Evolutionary conservation across 2,113 vertebrate species (phyloP), one percentile per base, ranked within the genome.

Genomic region (Scomber scombrus): DNA sequence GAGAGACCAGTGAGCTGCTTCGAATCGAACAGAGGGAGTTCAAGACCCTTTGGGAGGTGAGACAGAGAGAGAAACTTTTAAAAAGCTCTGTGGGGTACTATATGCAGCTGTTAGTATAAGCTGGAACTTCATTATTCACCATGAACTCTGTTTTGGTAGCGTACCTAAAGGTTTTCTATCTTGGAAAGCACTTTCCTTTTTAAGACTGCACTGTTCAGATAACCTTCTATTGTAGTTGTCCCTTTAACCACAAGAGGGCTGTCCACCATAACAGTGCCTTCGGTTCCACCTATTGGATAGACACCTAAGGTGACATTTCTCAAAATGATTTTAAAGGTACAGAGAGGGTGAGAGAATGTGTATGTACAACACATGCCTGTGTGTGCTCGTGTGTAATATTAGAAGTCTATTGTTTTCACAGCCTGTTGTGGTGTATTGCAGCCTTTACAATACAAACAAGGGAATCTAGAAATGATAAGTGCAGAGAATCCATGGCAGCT

Each of bases 1-100:
- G 97, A 85, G 98, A 99, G 88, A 95, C 92, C 86, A 99, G 97
- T 0, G 98, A 99, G 70, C 96, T 99, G 40, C 96, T 99, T 34
- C 97, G 98, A 63, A 97, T 99, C 29, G 98, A 99, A 82, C 98
- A 99, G 95, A 97, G 97, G 91, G 98, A 99, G 93, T 99, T 99
- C 86, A 98, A 98, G 94, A 95, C 94, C 56, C 97, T 99, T 64
- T 99, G 98, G 98, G 98, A 99, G 97, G 98, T 99, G 79, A 85
- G 80, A 72, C 50, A 21, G 18, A 64, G 31, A 50, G 23, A 66
- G 16, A 43, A 40, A 26, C 40, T 5, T 16, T 21, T 58, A 47
- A 19, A 55, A n/a, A 29, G 26, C 18, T 9, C 23, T 51, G 9
- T 9, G 8, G 8, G 34, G 12, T 11, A 3, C 55, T 16, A 14